A percentile compares a stretch with the other conserved stretches of the same genome.
These are phyloP conservation scores for Enteromius thamalakanensis DNA, from an alignment of 2,797 vertebrate species.

Conservation along the genomic window DNA sequence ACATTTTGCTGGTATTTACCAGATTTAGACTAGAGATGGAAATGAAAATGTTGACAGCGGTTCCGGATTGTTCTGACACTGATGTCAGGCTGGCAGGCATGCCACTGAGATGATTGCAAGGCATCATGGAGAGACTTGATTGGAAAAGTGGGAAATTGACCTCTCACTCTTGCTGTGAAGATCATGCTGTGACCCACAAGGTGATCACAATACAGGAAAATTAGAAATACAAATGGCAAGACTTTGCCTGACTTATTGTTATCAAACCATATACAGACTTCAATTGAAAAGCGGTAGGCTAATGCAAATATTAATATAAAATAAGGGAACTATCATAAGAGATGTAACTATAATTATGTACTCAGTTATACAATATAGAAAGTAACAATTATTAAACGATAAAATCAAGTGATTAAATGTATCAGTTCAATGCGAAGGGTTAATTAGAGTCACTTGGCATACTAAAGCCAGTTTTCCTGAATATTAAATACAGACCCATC, in stretches of 20 bases:
- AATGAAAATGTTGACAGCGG: slow-evolving; percentile 4
- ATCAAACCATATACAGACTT: neutral
- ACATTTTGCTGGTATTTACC: slow-evolving; percentile 3
- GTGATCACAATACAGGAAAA: slow-evolving; percentile 24
- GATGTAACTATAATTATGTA: neutral
- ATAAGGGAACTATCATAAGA: neutral
- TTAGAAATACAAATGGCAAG: slow-evolving; percentile 20
- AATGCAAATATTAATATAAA: neutral
- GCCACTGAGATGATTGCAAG: slow-evolving; percentile 35
- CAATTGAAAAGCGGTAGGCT: neutral
- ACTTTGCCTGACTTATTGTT: slow-evolving; percentile 22
- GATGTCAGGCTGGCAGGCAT: slow-evolving; percentile 35
- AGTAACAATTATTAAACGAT: neutral
- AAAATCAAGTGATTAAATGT: too few relatives aligned
- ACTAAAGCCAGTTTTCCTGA: neutral
- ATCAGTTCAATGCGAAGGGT: neutral
- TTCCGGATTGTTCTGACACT: slow-evolving; percentile 31
- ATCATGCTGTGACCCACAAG: slow-evolving; percentile 44
- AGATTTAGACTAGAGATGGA: neutral
- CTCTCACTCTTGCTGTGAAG: slow-evolving; percentile 27
- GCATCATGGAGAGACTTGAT: slow-evolving; percentile 44
- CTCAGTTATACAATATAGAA: neutral
- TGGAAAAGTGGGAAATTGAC: slow-evolving; percentile 45
- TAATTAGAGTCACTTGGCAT: neutral
- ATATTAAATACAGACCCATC: neutral